These are phyloP conservation scores for Chrysogorgia sp. DNA, from an alignment of 92 coral and sea anemone genomes.

Conservation along the genomic window DNA sequence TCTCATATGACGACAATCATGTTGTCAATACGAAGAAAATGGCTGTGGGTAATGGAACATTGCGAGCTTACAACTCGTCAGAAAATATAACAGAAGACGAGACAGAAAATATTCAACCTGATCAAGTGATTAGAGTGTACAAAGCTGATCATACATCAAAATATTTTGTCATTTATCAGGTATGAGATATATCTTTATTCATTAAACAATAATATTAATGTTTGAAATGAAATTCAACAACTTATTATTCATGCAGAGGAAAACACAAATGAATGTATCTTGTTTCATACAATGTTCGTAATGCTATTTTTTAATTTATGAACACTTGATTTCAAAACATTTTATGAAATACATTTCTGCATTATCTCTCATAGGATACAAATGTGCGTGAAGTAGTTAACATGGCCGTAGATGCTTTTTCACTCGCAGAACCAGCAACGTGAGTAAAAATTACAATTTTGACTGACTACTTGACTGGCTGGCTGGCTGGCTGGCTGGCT, in stretches of 20 bases:
- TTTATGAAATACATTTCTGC: no score
- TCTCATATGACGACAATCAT: constrained; percentile 21
- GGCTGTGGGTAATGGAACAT: constrained; percentile 17
- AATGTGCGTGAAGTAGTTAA: constrained; percentile 85
- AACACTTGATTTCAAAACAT: no score
- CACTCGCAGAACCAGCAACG: constrained; percentile 73
- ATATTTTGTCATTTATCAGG: constrained; percentile 90
- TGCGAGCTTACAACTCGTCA: constrained; percentile 40
- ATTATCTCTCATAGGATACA: not conserved
- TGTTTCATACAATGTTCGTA: no score
- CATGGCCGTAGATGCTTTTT: constrained; percentile 89
- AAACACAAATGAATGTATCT: not conserved
- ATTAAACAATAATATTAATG: not conserved
- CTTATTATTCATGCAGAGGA: not conserved
- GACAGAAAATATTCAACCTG: constrained; percentile 58
- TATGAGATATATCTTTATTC: not conserved
- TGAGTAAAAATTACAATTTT: constrained; percentile 26
- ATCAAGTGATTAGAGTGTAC: constrained; percentile 80
- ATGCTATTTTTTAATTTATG: no score
- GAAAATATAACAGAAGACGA: constrained; percentile 40
- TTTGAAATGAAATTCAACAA: no score
- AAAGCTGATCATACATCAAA: constrained; percentile 97
- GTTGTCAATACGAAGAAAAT: constrained; percentile 25
- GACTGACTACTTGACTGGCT: not conserved
- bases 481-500: not conserved